Percentiles rank a stretch among this genome's conserved stretches.
Evolutionary conservation across 2,113 vertebrate species (phyloP).

Genomic region (Leiothrix lutea): DNA sequence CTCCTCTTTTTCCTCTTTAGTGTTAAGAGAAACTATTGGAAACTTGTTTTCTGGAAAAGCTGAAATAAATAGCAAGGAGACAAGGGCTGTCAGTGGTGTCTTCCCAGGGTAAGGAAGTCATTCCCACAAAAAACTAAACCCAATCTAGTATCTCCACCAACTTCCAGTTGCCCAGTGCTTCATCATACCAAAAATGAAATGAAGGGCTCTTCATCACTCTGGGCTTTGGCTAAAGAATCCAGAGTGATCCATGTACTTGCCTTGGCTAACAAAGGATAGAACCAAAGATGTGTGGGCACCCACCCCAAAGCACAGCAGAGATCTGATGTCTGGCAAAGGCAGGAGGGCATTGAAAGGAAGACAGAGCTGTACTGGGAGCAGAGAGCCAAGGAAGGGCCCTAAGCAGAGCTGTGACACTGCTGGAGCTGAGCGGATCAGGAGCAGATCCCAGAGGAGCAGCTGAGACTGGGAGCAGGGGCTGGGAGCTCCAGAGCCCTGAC

Average conservation of each 20-base stretch:
- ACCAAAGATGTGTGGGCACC: neutral
- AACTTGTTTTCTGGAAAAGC: neutral
- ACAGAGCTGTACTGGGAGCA: neutral
- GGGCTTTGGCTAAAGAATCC: neutral
- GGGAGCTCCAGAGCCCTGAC: neutral
- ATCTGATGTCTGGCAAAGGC: neutral
- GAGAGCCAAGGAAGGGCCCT: neutral
- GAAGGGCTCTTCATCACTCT: neutral
- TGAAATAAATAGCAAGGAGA: neutral
- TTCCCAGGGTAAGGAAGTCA: neutral
- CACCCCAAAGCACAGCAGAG: rapidly evolving
- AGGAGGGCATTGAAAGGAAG: rapidly evolving
- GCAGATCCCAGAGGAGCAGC: rapidly evolving
- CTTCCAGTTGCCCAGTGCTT: neutral
- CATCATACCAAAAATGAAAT: neutral
- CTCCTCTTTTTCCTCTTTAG: neutral
- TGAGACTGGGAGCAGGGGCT: neutral
- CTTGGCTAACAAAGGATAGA: neutral
- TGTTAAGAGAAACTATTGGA: neutral
- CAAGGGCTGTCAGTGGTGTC: neutral
- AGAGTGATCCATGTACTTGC: neutral
- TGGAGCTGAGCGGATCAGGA: no score
- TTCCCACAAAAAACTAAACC: neutral
- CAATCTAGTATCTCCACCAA: no score
- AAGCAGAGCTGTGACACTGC: no score